These are phyloP conservation scores for Drosophila rellima DNA, from an alignment of 2,888 invertebrate genomes.

Conservation along the genomic window DNA sequence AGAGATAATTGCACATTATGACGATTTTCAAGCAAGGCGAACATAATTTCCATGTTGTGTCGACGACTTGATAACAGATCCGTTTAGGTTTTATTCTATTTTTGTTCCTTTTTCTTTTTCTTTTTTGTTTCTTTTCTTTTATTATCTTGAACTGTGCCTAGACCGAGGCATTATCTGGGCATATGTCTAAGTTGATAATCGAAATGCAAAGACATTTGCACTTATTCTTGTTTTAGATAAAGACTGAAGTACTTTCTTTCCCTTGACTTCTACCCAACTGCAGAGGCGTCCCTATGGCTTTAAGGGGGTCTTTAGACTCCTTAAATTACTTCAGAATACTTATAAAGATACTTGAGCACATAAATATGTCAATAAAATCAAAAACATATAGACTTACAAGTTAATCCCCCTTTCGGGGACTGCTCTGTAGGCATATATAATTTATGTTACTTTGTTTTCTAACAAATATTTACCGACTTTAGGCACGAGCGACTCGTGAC, in stretches of 20 bases:
- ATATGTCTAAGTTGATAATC: slow-evolving; percentile 48
- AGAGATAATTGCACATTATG: slow-evolving; percentile 60
- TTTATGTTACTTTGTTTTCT: slow-evolving; percentile 40
- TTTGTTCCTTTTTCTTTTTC: background rate
- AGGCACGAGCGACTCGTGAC: slow-evolving; percentile 57
- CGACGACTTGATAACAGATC: slow-evolving; percentile 51
- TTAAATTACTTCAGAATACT: background rate
- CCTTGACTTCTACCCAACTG: slow-evolving; percentile 8
- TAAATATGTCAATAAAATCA: background rate
- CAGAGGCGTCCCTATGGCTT: slow-evolving; percentile 15
- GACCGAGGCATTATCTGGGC: slow-evolving; percentile 44
- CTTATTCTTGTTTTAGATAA: slow-evolving; percentile 49
- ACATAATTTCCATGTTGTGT: slow-evolving; percentile 65
- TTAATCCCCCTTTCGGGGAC: slow-evolving; percentile 17
- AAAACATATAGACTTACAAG: background rate
- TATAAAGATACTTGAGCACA: background rate
- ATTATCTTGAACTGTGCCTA: slow-evolving; percentile 42
- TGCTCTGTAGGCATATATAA: slow-evolving; percentile 53
- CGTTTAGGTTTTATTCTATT: slow-evolving; percentile 7
- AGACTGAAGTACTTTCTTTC: slow-evolving; percentile 55
- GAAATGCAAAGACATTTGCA: slow-evolving; percentile 48
- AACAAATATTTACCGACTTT: slow-evolving; percentile 55
- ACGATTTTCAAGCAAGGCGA: slow-evolving; percentile 35
- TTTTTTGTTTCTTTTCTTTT: slow-evolving; percentile 13
- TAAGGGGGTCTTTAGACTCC: background rate